A percentile compares a stretch with the other conserved stretches of the same genome.
These are phyloP conservation scores for Epinephelus awoara DNA, from an alignment of 2,797 vertebrate species.

Conservation along the genomic window DNA sequence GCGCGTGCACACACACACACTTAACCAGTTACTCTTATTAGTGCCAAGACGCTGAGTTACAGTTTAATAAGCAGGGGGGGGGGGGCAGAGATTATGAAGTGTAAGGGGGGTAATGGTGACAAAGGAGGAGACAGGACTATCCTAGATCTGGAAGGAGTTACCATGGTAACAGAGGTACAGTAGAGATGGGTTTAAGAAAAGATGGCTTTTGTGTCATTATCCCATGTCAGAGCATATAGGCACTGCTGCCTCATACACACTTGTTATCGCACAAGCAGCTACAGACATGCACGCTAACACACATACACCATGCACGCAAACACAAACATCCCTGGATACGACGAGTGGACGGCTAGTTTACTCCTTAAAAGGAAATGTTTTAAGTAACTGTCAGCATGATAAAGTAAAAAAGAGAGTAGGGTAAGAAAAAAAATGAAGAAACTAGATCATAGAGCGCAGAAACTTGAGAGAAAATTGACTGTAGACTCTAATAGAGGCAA, in stretches of 20 bases:
- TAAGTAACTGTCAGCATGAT: slow-evolving; percentile 40
- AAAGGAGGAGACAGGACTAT: slow-evolving; percentile 58
- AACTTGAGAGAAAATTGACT: slow-evolving; percentile 3
- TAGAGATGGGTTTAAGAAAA: slow-evolving; percentile 63
- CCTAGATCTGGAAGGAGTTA: slow-evolving; percentile 71
- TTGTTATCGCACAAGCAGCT: slow-evolving; percentile 9
- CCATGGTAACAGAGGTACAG: slow-evolving; percentile 79
- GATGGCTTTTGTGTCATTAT: slow-evolving; percentile 49
- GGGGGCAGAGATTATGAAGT: slow-evolving; percentile 37
- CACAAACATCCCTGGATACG: slow-evolving; percentile 21
- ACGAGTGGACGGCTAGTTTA: slow-evolving; percentile 3
- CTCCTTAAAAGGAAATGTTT: slow-evolving; percentile 36
- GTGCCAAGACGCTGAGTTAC: slow-evolving; percentile 40
- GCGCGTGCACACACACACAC: not conserved
- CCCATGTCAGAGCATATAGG: slow-evolving; percentile 41
- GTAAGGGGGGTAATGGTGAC: slow-evolving; percentile 39
- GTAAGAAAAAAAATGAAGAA: slow-evolving; percentile 12
- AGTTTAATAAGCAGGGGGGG: slow-evolving; percentile 36
- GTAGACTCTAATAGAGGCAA: not conserved
- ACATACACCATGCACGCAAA: slow-evolving; percentile 6
- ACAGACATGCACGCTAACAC: slow-evolving; percentile 16
- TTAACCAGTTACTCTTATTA: slow-evolving; percentile 24
- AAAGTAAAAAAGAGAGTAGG: slow-evolving; percentile 4
- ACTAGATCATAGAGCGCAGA: slow-evolving; percentile 23
- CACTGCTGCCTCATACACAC: slow-evolving; percentile 17